Percentiles rank a stretch among this genome's conserved stretches.
Evolutionary conservation across 2,797 vertebrate genomes (phyloP).

Genomic region (Pangasius macronema): DNA sequence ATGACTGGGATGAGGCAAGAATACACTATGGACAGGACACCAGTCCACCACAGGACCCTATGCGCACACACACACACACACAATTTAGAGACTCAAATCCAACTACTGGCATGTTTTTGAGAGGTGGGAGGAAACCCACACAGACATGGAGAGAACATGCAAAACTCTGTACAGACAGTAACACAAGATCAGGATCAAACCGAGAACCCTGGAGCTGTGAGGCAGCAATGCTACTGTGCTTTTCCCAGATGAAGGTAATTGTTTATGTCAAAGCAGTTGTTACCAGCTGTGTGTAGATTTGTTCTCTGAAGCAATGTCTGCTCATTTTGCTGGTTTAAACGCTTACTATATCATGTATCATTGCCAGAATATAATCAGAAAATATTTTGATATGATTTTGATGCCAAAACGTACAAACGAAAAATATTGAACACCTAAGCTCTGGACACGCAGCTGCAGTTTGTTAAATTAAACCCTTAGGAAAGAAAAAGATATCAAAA

Average conservation of each 20-base stretch:
- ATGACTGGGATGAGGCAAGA: neutral
- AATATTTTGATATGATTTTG: neutral
- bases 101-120: slow-evolving; percentile 16
- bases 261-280: slow-evolving; percentile 14
- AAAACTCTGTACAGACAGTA: neutral
- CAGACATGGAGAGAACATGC: neutral
- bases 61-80: neutral
- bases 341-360: slow-evolving; percentile 7
- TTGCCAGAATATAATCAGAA: neutral
- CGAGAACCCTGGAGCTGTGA: neutral
- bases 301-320: neutral
- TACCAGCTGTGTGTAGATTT: slow-evolving; percentile 18
- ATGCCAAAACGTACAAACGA: neutral
- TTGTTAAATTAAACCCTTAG: slow-evolving; percentile 6
- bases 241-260: slow-evolving; percentile 10
- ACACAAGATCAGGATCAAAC: neutral
- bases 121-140: neutral
- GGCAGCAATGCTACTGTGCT: neutral
- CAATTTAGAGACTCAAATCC: slow-evolving; percentile 12
- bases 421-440: neutral
- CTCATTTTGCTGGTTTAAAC: neutral
- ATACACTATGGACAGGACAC: neutral
- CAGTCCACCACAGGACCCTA: neutral
- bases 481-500: slow-evolving; percentile 7
- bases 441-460: neutral